Evolutionary conservation across 1,140 invertebrate species (phyloP), one percentile per base, ranked within the genome.

Genomic region (Pseudomyrmex pallidus): DNA sequence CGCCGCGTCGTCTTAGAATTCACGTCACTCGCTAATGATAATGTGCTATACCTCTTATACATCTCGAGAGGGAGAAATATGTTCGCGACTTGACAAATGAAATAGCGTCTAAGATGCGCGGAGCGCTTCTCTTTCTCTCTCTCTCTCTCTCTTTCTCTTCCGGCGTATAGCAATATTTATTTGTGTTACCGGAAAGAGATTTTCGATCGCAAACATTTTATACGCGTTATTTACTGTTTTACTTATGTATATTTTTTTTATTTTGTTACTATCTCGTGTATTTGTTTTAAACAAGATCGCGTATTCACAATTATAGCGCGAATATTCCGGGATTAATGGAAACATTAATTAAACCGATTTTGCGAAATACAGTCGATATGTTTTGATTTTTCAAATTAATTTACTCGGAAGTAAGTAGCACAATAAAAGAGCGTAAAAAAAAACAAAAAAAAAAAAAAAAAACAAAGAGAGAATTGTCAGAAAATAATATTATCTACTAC

Each of bases 21-120:
- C 62, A 62, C 57, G 68, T 73, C 78, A 63, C n/a, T 80, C 76
- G 50, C 66, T 84, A 84, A 84, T 84, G 83, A 22, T 82, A 82
- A 80, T 84, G 76, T 15, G 54, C 20, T 57, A 61, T 61, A 57
- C 9, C 63, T 63, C 50, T 80, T 61, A 67, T 66, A 66, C n/a
- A 1, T 44, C 62, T 15, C 22, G n/a, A 73, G 10, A 73, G 3
- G 44, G 56, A 74, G 56, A 64, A 63, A 54, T 63, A 54, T 63
- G 56, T 82, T 74, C 48, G 15, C 13, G 5, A 10, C 57, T 35
- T 82, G 44, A 70, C 54, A 70, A 59, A 78, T 78, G 15, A 78
- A 78, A 80, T 80, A 61, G 13, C 46, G 10, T 73, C 12, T 74
- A 63, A 9, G 9, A 17, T 59, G n/a, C 56, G 12, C 22, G 48